Evolutionary conservation across 2,797 vertebrate species (phyloP).

Genomic region (Lutjanus argentimaculatus): DNA sequence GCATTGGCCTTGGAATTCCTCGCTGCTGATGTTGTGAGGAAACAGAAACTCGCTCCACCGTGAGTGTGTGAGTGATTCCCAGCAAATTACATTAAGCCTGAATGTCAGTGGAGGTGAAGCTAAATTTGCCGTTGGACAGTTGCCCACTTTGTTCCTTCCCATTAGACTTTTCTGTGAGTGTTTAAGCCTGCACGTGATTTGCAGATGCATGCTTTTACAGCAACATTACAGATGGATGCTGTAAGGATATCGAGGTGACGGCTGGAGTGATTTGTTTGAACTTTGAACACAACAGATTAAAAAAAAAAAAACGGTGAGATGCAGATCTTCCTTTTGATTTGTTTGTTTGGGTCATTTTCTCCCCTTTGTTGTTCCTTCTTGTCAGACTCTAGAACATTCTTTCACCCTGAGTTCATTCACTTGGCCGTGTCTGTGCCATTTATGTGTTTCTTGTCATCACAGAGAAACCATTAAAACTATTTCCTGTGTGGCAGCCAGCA

Average conservation of each 20-base stretch:
- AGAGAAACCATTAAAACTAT: slow-evolving; percentile 44
- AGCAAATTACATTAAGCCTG: slow-evolving; percentile 67
- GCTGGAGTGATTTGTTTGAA: slow-evolving; percentile 42
- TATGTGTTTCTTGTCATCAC: slow-evolving; percentile 54
- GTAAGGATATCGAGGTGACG: slow-evolving; percentile 38
- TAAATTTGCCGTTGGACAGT: slow-evolving; percentile 62
- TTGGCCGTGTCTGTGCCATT: slow-evolving; percentile 48
- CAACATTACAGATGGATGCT: slow-evolving; percentile 47
- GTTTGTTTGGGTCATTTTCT: slow-evolving; percentile 37
- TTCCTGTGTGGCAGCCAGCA: slow-evolving; percentile 41
- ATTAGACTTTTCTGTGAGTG: slow-evolving; percentile 64
- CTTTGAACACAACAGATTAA: slow-evolving; percentile 22
- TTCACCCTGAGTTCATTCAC: slow-evolving; percentile 62
- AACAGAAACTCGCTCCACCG: slow-evolving; percentile 47
- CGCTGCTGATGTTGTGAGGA: slow-evolving; percentile 58
- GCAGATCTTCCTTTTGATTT: slow-evolving; percentile 25
- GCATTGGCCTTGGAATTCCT: slow-evolving; percentile 62
- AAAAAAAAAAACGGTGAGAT: slow-evolving; percentile 25
- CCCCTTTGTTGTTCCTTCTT: slow-evolving; percentile 50
- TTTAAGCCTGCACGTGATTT: slow-evolving; percentile 66
- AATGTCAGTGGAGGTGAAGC: slow-evolving; percentile 67
- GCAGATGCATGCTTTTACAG: slow-evolving; percentile 50
- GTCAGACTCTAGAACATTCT: slow-evolving; percentile 63
- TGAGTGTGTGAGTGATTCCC: slow-evolving; percentile 62
- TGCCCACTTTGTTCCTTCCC: slow-evolving; percentile 64